Evolutionary conservation across 2,113 vertebrate species (phyloP).

Genomic region (Gasterosteus aculeatus): DNA sequence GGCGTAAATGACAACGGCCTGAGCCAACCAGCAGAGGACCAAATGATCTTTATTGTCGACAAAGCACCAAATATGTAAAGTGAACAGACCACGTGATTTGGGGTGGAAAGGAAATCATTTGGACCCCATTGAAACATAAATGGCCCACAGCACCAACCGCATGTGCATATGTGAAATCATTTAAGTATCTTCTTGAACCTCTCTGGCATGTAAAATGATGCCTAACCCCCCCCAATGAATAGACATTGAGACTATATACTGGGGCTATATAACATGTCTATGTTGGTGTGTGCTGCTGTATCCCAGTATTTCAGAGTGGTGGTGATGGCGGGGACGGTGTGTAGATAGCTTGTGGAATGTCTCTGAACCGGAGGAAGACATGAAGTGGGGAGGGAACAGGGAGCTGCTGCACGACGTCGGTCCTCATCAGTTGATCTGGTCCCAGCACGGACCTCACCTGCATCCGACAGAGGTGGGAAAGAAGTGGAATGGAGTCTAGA

Average conservation of each 20-base stretch:
- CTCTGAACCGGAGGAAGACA: conserved; percentile 74
- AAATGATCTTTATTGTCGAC: not conserved
- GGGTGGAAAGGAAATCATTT: too few relatives aligned
- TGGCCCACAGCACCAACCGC: not conserved
- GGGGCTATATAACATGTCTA: conserved; percentile 41
- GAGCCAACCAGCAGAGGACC: conserved; percentile 19
- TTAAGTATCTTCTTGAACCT: not conserved
- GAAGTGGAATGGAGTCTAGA: conserved; percentile 69
- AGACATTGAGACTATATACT: not conserved
- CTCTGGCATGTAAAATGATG: not conserved
- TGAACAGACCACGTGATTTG: not conserved
- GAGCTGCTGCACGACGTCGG: conserved; percentile 64
- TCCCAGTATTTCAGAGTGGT: not conserved
- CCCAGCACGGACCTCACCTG: conserved; percentile 67
- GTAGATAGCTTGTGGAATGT: conserved; percentile 42
- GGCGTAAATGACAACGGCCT: not conserved
- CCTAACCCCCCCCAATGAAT: too few relatives aligned
- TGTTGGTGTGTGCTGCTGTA: conserved; percentile 33
- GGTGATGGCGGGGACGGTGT: not conserved
- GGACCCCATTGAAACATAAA: not conserved
- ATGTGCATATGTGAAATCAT: not conserved
- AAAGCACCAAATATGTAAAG: not conserved
- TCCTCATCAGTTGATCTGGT: conserved; percentile 62
- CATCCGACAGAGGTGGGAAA: conserved; percentile 79
- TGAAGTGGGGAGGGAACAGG: conserved; percentile 72